Percentiles rank a stretch among this genome's conserved stretches.
phyloP scores from a whole-genome alignment of 2,113 vertebrate species.

The Sorex araneus region DNA sequence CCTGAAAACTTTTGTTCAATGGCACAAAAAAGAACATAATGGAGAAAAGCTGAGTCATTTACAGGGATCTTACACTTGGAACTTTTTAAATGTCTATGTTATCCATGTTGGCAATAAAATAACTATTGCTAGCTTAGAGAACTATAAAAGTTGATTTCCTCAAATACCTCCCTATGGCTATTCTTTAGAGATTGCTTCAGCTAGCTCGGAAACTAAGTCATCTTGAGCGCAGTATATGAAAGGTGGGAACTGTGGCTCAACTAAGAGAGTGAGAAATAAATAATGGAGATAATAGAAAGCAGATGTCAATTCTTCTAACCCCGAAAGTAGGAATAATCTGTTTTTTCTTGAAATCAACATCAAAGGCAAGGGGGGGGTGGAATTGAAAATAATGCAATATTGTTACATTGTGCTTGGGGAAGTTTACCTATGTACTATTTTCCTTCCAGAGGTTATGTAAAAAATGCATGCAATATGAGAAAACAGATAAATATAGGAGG shows the following conservation, averaged over 20 bases:
- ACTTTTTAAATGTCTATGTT: not conserved
- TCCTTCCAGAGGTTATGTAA: conserved; percentile 8
- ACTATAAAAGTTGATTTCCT: not conserved
- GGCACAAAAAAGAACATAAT: not conserved
- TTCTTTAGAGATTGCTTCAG: not conserved
- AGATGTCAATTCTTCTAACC: not conserved
- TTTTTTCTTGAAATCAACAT: not conserved
- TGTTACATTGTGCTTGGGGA: not conserved
- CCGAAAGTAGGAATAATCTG: not conserved
- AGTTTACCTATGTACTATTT: not conserved
- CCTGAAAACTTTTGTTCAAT: conserved; percentile 8
- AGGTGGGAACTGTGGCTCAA: not conserved
- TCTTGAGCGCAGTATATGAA: too few species aligned
- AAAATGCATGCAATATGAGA: not conserved
- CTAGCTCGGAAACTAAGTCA: not conserved
- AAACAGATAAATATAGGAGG: conserved; percentile 9
- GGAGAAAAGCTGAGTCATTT: not conserved
- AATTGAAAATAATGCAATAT: not conserved
- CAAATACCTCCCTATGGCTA: not conserved
- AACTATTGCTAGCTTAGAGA: not conserved
- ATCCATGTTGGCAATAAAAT: not conserved
- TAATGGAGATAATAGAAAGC: not conserved
- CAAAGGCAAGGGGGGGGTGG: not conserved
- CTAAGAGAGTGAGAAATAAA: not conserved
- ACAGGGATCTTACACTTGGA: not conserved